Base-by-base conservation (phyloP, 2,888 invertebrate genomes). In the Synergus laeviventris region DNA sequence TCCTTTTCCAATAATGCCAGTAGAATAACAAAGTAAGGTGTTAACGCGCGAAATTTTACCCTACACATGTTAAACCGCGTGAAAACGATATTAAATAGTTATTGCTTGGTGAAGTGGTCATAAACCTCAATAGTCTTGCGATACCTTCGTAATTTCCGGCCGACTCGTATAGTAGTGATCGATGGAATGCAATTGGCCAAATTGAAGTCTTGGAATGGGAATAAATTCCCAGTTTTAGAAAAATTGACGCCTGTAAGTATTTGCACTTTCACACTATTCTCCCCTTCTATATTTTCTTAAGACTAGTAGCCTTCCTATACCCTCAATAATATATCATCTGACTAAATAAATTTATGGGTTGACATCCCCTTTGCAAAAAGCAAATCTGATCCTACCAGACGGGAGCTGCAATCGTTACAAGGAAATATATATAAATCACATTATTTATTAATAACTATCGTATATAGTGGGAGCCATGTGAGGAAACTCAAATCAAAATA, bases 101-200 rank as follows among this genome's bases (percentile, higher is more conserved):
- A 38, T 36, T n/a, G 18, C n/a, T 3, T 62, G 38, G 8, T 9
- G 16, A 38, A 62, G 38, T 62, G 11, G 38, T 18, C n/a, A 4
- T 62, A 38, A 62, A 18, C 18, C 11, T 62, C 38, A n/a, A 38
- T 18, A 38, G 38, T 39, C 62, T 36, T 45, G 2, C 70, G 18
- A 70, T 45, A 70, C 18, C 31, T 54, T 49, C 24, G 24, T 70
- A 42, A 70, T 70, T 70, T 70, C 45, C 49, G 70, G 70, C 5
- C 12, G 31, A 42, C 21, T 54, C 12, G 38, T 18, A 42, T 18
- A 42, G 14, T 70, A 49, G n/a, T 45, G 49, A 70, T 70, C 70
- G 70, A 45, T 70, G 31, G 16, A 54, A 49, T 14, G 18, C n/a
- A 70, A 49, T 24, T 49, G 16, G 11, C 18, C 49, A 16, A 49